Evolutionary conservation across 2,888 invertebrate genomes (phyloP), one percentile per base, ranked within the genome.

Genomic region (Eumacrocentrus americanus): DNA sequence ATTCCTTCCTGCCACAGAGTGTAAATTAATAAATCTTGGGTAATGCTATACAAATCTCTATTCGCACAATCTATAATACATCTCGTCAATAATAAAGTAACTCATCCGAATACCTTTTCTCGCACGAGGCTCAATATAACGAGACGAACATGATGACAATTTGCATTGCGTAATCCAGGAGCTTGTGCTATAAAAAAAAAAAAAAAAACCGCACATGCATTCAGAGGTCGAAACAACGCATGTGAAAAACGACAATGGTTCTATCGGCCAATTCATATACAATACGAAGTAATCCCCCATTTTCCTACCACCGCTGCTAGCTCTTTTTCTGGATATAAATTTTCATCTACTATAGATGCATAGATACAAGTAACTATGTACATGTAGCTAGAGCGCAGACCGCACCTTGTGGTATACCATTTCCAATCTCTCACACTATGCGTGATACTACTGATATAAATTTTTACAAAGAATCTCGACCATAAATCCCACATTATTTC

Each of bases 151-250:
- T n/a, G n/a, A n/a, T n/a, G n/a, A 23, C 25, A 14, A 47, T 47
- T 47, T 25, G 14, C 47, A 47, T 47, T 47, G 22, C 29, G 12
- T 50, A 18, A 18, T 18, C 14, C 18, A 18, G 9, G n/a, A 12
- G 35, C 35, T 18, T 18, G 29, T 20, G 35, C 5, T 6, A 6
- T 6, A 29, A 29, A 29, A 29, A 29, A 9, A 29, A 29, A 29
- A 29, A 29, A 29, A 29, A 14, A 35, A 50, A 50, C 20, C 14
- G 14, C n/a, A 11, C 25, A n/a, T 16, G 23, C 40, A 50, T 58
- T 58, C 40, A 58, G 47, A 23, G 44, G 42, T 58, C 40, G 35
- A 58, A 58, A 42, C 22, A 48, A 51, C 40, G 42, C 42, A 44
- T 34, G 47, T 29, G 29, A 25, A 40, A 47, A 58, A 51, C 40